Conservation (phyloP, 2,797 vertebrate genomes). For the Acomys russatus region DNA sequence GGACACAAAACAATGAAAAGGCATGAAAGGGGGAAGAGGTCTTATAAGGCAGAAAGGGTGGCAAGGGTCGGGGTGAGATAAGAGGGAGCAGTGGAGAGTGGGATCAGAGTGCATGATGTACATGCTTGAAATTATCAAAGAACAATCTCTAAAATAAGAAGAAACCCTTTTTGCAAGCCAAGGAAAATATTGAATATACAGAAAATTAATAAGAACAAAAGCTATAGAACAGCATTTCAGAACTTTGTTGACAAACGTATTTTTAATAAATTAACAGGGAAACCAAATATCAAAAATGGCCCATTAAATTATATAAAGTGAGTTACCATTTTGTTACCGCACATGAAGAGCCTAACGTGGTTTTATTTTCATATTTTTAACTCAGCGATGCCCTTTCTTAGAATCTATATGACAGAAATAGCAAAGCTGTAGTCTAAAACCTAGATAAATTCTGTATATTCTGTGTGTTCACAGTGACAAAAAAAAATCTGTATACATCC, state of each 20-base stretch:
- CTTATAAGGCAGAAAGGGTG: neutral
- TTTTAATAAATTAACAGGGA: slow-evolving; percentile 35
- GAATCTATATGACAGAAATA: neutral
- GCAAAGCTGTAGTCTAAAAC: slow-evolving; percentile 38
- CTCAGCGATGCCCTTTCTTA: neutral
- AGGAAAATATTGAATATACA: neutral
- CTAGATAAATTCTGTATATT: neutral
- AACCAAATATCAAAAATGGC: neutral
- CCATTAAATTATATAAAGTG: neutral
- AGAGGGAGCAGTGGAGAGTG: neutral
- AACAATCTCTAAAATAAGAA: neutral
- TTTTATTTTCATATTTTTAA: neutral
- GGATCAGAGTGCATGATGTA: neutral
- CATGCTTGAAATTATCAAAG: neutral
- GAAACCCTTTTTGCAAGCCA: slow-evolving; percentile 30
- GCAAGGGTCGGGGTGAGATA: too few relatives aligned
- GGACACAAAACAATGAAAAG: neutral
- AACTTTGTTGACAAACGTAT: neutral
- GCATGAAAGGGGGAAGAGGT: neutral
- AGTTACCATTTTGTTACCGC: neutral
- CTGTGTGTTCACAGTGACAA: neutral
- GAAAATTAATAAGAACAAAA: slow-evolving; percentile 43
- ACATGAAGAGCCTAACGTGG: slow-evolving; percentile 11
- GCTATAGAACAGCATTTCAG: neutral
- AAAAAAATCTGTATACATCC: neutral